These are phyloP conservation scores for Acleris laterana DNA, from an alignment of 2,888 invertebrate species.

Conservation along the genomic window DNA sequence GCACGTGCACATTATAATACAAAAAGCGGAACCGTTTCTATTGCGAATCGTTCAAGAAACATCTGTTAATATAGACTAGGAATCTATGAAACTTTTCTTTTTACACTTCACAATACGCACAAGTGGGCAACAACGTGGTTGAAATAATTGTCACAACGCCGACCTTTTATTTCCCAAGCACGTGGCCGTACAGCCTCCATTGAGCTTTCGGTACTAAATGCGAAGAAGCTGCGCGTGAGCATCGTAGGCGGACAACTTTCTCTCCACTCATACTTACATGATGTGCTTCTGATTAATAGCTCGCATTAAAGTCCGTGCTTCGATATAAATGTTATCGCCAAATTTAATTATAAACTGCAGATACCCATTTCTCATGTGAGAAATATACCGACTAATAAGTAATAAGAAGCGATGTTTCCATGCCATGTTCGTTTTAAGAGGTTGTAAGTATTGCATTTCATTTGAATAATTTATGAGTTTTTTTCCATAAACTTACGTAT, in stretches of 20 bases:
- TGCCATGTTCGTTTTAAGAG: constrained; percentile 11
- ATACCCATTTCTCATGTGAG: constrained; percentile 21
- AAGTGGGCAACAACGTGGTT: not conserved
- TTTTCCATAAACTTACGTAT: no score
- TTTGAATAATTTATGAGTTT: constrained; percentile 15
- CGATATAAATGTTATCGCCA: constrained; percentile 18
- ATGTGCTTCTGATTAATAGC: constrained; percentile 32
- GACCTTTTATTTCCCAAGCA: constrained; percentile 19
- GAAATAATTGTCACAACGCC: constrained; percentile 2
- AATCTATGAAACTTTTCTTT: not conserved
- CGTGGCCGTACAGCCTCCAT: constrained; percentile 34
- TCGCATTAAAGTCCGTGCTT: constrained; percentile 19
- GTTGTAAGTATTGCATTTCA: constrained; percentile 11
- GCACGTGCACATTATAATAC: not conserved
- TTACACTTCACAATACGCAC: constrained; percentile 1
- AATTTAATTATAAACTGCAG: constrained; percentile 18
- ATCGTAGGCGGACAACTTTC: constrained; percentile 76
- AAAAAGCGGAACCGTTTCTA: not conserved
- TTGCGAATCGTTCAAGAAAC: not conserved
- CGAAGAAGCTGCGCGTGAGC: constrained; percentile 54
- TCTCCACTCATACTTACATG: constrained; percentile 56
- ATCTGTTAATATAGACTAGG: not conserved
- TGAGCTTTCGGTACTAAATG: constrained; percentile 47
- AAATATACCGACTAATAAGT: no score
- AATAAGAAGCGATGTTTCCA: constrained; percentile 13